Conservation (phyloP, 2,113 vertebrate genomes). For the Bufo gargarizans region DNA sequence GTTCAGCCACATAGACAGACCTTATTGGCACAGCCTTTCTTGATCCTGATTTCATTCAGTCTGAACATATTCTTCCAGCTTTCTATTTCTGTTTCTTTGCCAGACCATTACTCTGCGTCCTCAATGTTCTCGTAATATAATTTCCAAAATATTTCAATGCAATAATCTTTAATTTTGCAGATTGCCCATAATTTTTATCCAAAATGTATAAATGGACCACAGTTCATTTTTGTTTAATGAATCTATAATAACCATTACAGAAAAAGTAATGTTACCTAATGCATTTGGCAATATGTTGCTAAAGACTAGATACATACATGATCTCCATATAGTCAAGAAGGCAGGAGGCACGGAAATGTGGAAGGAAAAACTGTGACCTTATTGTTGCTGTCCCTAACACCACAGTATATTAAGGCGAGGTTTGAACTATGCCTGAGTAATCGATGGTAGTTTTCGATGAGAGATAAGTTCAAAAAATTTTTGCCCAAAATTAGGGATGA, state of each 20-base stretch:
- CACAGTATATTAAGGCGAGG: no score
- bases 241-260: no score
- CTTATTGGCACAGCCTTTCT: constrained; percentile 37
- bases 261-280: background rate
- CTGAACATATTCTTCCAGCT: constrained; percentile 21
- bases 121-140: background rate
- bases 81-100: background rate
- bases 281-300: background rate
- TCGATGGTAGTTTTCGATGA: no score
- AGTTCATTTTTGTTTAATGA: background rate
- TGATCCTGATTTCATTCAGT: constrained; percentile 15
- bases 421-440: no score
- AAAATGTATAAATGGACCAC: background rate
- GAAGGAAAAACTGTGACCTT: no score
- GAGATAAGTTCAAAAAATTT: no score
- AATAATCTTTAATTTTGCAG: background rate
- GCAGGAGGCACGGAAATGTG: no score
- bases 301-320: background rate
- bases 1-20: constrained; percentile 35
- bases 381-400: no score
- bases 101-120: background rate
- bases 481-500: no score
- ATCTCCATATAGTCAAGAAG: background rate
- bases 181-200: background rate
- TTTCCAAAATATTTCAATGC: background rate